A percentile compares a stretch with the other conserved stretches of the same genome.
Conservation (phyloP, 1,140 invertebrate species). For the Aleiodes sp. region DNA sequence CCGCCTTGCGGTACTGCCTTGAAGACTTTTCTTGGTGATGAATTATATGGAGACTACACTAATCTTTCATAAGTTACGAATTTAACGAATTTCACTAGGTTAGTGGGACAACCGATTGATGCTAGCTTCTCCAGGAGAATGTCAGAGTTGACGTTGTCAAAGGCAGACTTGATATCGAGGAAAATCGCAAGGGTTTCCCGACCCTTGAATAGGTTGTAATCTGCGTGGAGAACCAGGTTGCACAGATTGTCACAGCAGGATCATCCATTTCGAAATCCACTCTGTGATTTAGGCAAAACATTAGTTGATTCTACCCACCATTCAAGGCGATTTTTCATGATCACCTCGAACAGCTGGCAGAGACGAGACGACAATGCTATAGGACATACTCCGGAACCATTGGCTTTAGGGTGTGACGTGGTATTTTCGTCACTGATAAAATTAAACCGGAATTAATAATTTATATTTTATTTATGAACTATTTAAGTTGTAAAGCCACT, state of each 20-base stretch:
- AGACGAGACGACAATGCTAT: slow-evolving; percentile 27
- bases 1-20: slow-evolving; percentile 36
- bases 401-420: slow-evolving; percentile 1
- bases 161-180: slow-evolving; percentile 28
- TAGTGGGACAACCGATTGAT: slow-evolving; percentile 18
- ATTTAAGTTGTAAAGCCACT: too few species aligned
- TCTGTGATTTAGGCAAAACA: slow-evolving; percentile 16
- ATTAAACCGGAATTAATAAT: too few species aligned
- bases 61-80: slow-evolving; percentile 19
- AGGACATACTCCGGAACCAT: not conserved
- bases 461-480: too few species aligned
- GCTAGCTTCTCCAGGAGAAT: slow-evolving; percentile 27
- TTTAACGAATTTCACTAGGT: slow-evolving; percentile 14
- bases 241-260: slow-evolving; percentile 26
- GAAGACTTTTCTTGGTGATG: not conserved
- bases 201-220: slow-evolving; percentile 14
- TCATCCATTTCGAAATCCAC: slow-evolving; percentile 24
- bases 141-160: slow-evolving; percentile 26
- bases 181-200: slow-evolving; percentile 17
- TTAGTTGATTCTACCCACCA: slow-evolving; percentile 26
- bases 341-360: slow-evolving; percentile 29
- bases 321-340: slow-evolving; percentile 27
- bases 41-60: not conserved
- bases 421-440: too few species aligned
- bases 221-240: slow-evolving; percentile 14